Percentiles rank a stretch among this genome's conserved stretches.
Evolutionary conservation across 2,888 invertebrate genomes (phyloP).

Genomic region (Fragum fragum): DNA sequence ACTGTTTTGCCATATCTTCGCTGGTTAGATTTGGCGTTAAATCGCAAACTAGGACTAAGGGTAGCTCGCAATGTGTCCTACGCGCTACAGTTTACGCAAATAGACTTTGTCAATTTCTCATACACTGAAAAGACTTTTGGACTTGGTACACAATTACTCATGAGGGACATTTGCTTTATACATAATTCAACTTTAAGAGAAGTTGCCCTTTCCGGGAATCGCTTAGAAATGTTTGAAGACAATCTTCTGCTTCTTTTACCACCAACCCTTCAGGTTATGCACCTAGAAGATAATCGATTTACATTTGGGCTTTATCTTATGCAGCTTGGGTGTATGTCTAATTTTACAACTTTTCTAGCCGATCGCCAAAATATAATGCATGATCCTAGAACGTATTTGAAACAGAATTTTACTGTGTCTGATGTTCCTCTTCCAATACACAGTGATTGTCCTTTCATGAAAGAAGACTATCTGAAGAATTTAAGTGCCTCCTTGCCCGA

Average conservation of each 20-base stretch:
- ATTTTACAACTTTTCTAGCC: slow-evolving; percentile 20
- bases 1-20: neutral
- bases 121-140: slow-evolving; percentile 45
- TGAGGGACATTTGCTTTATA: slow-evolving; percentile 45
- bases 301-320: slow-evolving; percentile 44
- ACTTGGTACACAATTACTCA: slow-evolving; percentile 1
- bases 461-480: neutral
- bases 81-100: slow-evolving; percentile 44
- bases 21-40: slow-evolving; percentile 43
- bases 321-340: slow-evolving; percentile 32
- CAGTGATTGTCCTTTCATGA: slow-evolving; percentile 1
- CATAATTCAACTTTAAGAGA: slow-evolving; percentile 42
- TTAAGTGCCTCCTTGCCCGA: neutral
- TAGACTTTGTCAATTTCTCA: slow-evolving; percentile 36
- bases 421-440: neutral
- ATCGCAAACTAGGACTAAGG: slow-evolving; percentile 35
- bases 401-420: neutral
- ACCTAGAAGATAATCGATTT: slow-evolving; percentile 38
- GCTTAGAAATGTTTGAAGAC: slow-evolving; percentile 27
- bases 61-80: slow-evolving; percentile 40
- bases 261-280: slow-evolving; percentile 24
- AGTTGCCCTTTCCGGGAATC: slow-evolving; percentile 32
- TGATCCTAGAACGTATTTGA: neutral
- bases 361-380: slow-evolving; percentile 16
- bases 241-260: slow-evolving; percentile 31